Conservation (phyloP, 2,888 invertebrate genomes). For the Dryocosmus kuriphilus region DNA sequence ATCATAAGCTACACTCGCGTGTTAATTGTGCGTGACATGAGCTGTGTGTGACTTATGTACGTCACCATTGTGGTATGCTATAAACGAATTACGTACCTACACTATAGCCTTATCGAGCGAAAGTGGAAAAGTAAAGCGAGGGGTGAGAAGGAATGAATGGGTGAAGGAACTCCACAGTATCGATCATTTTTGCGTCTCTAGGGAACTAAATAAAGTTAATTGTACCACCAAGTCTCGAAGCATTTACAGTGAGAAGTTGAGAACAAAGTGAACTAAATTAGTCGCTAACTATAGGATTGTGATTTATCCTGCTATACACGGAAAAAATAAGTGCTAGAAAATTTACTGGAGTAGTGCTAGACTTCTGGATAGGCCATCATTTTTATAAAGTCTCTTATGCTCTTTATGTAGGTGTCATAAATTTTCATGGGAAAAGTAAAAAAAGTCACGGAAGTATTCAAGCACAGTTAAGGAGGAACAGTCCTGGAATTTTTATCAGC, state of each 20-base stretch:
- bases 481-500: too few species aligned
- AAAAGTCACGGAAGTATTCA: too few species aligned
- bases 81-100: slow-evolving; percentile 48
- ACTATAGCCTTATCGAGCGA: slow-evolving; percentile 45
- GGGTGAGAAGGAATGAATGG: slow-evolving; percentile 35
- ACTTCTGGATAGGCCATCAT: too few species aligned
- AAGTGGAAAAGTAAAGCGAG: slow-evolving; percentile 48
- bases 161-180: slow-evolving; percentile 47
- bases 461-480: too few species aligned
- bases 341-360: too few species aligned
- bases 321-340: too few species aligned
- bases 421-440: too few species aligned
- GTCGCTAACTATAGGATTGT: background rate
- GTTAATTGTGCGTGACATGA: slow-evolving; percentile 19
- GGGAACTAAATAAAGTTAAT: slow-evolving; percentile 33
- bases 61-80: slow-evolving; percentile 30
- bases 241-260: background rate
- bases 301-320: background rate
- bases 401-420: too few species aligned
- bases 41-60: slow-evolving; percentile 4
- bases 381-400: too few species aligned
- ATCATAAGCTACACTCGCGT: background rate
- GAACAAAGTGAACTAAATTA: background rate
- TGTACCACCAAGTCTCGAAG: slow-evolving; percentile 17
- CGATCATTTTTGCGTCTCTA: slow-evolving; percentile 42